Evolutionary conservation across 2,797 vertebrate species (phyloP), one percentile per base, ranked within the genome.

Genomic region (Neosilurus mollespiculum): DNA sequence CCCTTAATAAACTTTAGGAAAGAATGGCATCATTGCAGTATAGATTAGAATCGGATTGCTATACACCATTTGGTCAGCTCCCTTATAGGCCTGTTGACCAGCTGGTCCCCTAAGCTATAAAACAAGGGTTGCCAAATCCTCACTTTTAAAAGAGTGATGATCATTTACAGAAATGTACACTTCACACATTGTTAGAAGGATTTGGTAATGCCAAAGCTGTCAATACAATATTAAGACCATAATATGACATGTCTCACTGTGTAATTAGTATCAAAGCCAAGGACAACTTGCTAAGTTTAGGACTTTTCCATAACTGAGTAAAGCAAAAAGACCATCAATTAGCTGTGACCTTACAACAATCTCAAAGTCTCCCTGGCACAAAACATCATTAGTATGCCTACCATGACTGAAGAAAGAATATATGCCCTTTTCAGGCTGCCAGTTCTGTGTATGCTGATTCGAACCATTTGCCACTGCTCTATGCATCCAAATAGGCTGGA

Each of bases 321-420:
- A 80, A 56, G 49, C 49, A 81, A 86, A 65, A 78, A 61, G 78
- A 72, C 22, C 66, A 51, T 72, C 10, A 84, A 84, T 87, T 88
- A 86, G 65, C 81, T 66, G 30, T 83, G 85, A 88, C 85, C 83
- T 87, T 83, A 85, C 53, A 80, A 85, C 53, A 76, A 53, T 83
- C 64, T 70, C 62, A 83, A 79, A 65, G 26, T 83, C 81, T 81
- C 72, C 81, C 78, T 76, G 75, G 64, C 80, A 77, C 30, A 85
- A 76, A 53, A 34, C 16, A 81, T 83, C 73, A 82, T 88, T 86
- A 85, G 70, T 77, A 88, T 85, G 78, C 77, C 43, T 24, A 37
- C 78, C 51, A 54, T 58, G 26, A 24, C 37, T 43, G 4, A 59
- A 43, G 81, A 83, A 81, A n/a, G 54, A 72, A 58, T 49, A 9